Evolutionary conservation across 2,888 invertebrate genomes (phyloP).

Genomic region (Parochlus steinenii): DNA sequence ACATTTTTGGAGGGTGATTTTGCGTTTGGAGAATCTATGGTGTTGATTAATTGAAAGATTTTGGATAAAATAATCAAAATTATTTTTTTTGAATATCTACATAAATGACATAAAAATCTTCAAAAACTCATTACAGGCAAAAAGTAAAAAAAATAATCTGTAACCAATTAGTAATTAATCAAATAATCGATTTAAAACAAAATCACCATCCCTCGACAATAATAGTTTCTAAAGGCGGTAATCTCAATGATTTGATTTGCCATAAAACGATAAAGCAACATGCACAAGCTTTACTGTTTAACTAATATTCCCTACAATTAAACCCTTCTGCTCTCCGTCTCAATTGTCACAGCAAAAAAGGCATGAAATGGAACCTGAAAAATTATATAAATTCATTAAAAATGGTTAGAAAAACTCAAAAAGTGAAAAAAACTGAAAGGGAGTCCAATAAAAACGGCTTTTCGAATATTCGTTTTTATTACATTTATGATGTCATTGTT

Average conservation of each 20-base stretch:
- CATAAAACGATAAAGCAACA: conserved; percentile 10
- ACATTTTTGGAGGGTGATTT: no score
- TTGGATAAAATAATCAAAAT: no score
- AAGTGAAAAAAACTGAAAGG: not conserved
- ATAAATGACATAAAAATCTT: no score
- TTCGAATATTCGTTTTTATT: conserved; percentile 1
- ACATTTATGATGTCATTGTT: conserved; percentile 1
- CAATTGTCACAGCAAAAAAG: conserved; percentile 1
- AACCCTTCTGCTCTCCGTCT: not conserved
- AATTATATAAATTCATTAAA: not conserved
- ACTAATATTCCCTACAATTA: not conserved
- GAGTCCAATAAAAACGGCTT: conserved; percentile 5
- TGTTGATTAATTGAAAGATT: no score
- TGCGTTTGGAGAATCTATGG: no score
- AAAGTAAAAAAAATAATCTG: no score
- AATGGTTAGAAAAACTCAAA: not conserved
- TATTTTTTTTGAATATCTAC: no score
- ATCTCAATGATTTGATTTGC: conserved; percentile 11
- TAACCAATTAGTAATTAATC: no score
- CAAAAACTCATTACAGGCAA: no score
- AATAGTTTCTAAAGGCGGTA: conserved; percentile 11
- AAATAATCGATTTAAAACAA: no score
- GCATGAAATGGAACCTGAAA: conserved; percentile 3
- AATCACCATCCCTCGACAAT: no score
- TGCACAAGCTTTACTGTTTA: conserved; percentile 1